Percentiles rank a stretch among this genome's conserved stretches.
Evolutionary conservation across 2,888 invertebrate species (phyloP).

Genomic region (Prenolepis imparis): DNA sequence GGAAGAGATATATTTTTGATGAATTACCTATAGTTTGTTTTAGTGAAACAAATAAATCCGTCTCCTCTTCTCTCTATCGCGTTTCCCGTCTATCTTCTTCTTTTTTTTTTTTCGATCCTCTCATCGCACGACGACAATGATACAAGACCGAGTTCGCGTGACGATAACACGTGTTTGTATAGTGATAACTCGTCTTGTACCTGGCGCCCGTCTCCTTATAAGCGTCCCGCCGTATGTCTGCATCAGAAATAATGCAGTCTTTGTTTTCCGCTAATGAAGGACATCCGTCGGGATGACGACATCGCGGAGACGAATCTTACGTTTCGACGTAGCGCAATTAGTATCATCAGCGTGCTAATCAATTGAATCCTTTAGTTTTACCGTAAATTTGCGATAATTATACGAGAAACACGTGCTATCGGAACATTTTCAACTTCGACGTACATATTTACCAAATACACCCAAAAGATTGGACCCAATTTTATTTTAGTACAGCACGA

Average conservation of each 20-base stretch:
- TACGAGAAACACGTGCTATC: neutral
- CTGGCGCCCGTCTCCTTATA: slow-evolving; percentile 79
- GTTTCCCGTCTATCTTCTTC: neutral
- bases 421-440: no score
- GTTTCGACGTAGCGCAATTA: neutral
- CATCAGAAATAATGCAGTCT: slow-evolving; percentile 71
- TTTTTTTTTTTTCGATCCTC: slow-evolving; percentile 6
- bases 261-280: slow-evolving; percentile 64
- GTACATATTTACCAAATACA: neutral
- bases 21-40: slow-evolving; percentile 11
- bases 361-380: neutral
- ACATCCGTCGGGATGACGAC: slow-evolving; percentile 47
- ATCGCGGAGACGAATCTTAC: neutral
- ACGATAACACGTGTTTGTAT: slow-evolving; percentile 83
- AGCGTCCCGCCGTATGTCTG: slow-evolving; percentile 63
- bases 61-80: neutral
- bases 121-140: slow-evolving; percentile 49
- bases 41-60: slow-evolving; percentile 38
- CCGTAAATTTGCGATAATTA: neutral
- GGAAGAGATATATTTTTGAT: neutral
- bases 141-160: slow-evolving; percentile 77
- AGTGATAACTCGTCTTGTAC: slow-evolving; percentile 82
- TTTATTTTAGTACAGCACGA: neutral
- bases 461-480: neutral
- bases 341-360: neutral